Conservation (phyloP, 1,140 invertebrate genomes). For the Sycophaga agraensis region DNA sequence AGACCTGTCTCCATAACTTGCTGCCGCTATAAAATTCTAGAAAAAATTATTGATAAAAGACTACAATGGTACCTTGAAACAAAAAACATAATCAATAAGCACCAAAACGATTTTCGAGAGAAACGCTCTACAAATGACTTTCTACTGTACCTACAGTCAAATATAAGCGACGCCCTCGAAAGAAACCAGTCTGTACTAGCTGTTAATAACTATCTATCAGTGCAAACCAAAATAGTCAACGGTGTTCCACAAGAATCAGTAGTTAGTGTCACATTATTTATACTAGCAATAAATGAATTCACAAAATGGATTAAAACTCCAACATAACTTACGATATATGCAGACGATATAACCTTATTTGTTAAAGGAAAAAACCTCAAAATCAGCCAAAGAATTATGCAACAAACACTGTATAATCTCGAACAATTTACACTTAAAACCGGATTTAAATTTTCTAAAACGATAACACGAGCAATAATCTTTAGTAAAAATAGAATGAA, state of each 20-base stretch:
- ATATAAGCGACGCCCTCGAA: slow-evolving; percentile 31
- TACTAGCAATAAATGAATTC: neutral
- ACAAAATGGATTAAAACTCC: neutral
- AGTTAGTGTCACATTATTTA: neutral
- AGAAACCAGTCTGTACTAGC: slow-evolving; percentile 29
- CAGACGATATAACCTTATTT: too few relatives aligned
- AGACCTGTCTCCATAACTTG: slow-evolving; percentile 38
- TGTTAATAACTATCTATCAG: slow-evolving; percentile 4
- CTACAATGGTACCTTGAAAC: slow-evolving; percentile 25
- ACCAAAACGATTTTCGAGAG: slow-evolving; percentile 29
- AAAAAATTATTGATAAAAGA: slow-evolving; percentile 37
- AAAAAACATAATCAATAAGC: slow-evolving; percentile 26
- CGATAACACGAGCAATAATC: too few relatives aligned
- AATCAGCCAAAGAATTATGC: neutral
- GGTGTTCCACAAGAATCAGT: slow-evolving; percentile 1
- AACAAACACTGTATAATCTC: neutral
- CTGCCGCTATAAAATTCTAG: slow-evolving; percentile 39
- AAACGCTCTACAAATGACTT: slow-evolving; percentile 31
- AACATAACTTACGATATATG: neutral
- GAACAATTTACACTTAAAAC: too few relatives aligned
- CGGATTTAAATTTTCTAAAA: too few relatives aligned
- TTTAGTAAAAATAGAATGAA: neutral
- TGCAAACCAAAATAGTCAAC: neutral
- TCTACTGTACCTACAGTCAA: slow-evolving; percentile 25
- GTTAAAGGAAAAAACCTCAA: neutral